Percentiles rank a stretch among this genome's conserved stretches.
Conservation (phyloP, 2,797 vertebrate species). For the Hylomyscus alleni region DNA sequence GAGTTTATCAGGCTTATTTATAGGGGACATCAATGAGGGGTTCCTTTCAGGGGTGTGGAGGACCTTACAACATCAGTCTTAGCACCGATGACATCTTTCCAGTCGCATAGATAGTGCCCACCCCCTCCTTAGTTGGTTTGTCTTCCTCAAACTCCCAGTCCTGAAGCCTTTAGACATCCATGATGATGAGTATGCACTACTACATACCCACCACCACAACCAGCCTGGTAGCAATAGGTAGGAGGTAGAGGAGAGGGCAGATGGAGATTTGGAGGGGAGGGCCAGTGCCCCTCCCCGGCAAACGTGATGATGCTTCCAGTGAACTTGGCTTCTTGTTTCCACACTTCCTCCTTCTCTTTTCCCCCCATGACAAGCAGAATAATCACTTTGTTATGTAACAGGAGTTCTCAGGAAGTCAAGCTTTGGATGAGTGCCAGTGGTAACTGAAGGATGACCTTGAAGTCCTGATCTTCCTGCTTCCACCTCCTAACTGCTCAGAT, state of each 20-base stretch:
- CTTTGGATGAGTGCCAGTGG: background rate
- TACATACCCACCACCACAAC: background rate
- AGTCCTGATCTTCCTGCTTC: background rate
- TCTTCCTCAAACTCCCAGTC: background rate
- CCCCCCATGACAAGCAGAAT: background rate
- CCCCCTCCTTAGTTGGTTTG: background rate
- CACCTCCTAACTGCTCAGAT: background rate
- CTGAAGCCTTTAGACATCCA: background rate
- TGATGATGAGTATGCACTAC: background rate
- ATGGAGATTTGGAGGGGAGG: background rate
- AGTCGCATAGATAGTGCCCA: background rate
- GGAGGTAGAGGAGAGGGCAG: background rate
- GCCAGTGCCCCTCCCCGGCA: background rate
- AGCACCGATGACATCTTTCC: background rate
- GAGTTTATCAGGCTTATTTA: background rate
- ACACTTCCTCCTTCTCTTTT: background rate
- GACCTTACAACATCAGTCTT: background rate
- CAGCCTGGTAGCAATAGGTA: background rate
- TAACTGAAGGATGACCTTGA: background rate
- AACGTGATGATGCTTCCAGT: background rate
- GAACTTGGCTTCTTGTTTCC: background rate
- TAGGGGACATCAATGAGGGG: background rate
- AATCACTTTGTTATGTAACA: background rate
- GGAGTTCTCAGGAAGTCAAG: constrained; percentile 16
- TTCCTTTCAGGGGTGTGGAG: background rate